Conservation (phyloP, 2,113 vertebrate species). For the Mola mola region DNA sequence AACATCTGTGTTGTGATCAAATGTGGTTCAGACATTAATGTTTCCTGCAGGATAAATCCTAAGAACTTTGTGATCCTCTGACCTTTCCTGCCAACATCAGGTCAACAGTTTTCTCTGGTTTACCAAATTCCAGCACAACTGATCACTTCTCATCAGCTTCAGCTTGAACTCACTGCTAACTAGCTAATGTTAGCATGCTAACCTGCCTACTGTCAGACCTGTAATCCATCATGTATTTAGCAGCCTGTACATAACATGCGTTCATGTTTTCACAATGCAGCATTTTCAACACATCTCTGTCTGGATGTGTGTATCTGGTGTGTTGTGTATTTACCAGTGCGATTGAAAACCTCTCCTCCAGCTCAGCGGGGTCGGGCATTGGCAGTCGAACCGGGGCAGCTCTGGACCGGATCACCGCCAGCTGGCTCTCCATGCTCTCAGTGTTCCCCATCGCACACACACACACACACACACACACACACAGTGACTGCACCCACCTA, state of each 20-base stretch:
- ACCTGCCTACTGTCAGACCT: neutral
- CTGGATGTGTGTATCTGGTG: conserved; percentile 5
- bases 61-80: too few relatives aligned
- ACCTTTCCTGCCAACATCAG: too few relatives aligned
- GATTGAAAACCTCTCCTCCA: conserved; percentile 93
- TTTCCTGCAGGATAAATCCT: too few relatives aligned
- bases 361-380: conserved; percentile 91
- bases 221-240: neutral
- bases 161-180: too few relatives aligned
- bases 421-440: conserved; percentile 93
- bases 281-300: neutral
- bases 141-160: too few relatives aligned
- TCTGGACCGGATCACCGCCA: conserved; percentile 91
- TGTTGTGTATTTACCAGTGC: conserved; percentile 84
- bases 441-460: conserved; percentile 79
- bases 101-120: too few relatives aligned
- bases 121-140: too few relatives aligned
- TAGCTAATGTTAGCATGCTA: neutral
- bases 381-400: conserved; percentile 90
- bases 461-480: conserved; percentile 26
- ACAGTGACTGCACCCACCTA: neutral
- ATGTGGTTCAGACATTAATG: too few relatives aligned
- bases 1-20: too few relatives aligned
- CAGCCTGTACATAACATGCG: neutral
- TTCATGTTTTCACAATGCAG: too few relatives aligned